Percentiles rank a stretch among this genome's conserved stretches.
Evolutionary conservation across 2,888 invertebrate genomes (phyloP).

Genomic region (Melolontha melolontha): DNA sequence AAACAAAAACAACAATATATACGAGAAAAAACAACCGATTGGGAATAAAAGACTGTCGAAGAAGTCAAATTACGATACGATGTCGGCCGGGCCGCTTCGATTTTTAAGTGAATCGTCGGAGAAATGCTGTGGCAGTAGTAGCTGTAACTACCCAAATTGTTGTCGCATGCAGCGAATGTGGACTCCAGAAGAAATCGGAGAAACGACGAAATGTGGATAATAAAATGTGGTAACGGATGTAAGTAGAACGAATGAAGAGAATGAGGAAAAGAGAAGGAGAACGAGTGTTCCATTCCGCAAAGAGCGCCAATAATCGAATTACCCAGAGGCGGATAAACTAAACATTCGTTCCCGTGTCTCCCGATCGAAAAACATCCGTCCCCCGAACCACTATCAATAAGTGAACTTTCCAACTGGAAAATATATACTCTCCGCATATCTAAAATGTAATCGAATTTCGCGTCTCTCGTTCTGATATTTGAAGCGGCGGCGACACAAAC

Average conservation of each 20-base stretch:
- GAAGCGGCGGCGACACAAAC: conserved; percentile 42
- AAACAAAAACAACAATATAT: conserved; percentile 32
- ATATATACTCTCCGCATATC: conserved; percentile 53
- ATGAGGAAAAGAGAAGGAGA: conserved; percentile 19
- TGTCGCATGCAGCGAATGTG: conserved; percentile 2
- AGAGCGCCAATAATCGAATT: conserved; percentile 59
- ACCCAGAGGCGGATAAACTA: conserved; percentile 57
- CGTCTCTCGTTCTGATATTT: conserved; percentile 47
- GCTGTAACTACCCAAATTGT: conserved; percentile 2
- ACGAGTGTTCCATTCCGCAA: conserved; percentile 50
- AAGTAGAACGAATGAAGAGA: conserved; percentile 11
- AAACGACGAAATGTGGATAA: conserved; percentile 36
- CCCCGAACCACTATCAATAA: conserved; percentile 55
- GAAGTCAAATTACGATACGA: conserved; percentile 49
- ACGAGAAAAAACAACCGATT: conserved; percentile 40
- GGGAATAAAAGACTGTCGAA: conserved; percentile 48
- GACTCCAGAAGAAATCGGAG: conserved; percentile 15
- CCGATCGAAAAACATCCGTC: conserved; percentile 56
- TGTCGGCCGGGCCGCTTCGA: conserved; percentile 31
- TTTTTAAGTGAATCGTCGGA: conserved; percentile 48
- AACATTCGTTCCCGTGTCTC: conserved; percentile 57
- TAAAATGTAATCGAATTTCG: conserved; percentile 56
- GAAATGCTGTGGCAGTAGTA: conserved; percentile 23
- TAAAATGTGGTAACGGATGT: conserved; percentile 32
- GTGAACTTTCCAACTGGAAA: conserved; percentile 57